These are phyloP conservation scores for Asteroscopus sphinx DNA, from an alignment of 2,888 invertebrate species.

Conservation along the genomic window DNA sequence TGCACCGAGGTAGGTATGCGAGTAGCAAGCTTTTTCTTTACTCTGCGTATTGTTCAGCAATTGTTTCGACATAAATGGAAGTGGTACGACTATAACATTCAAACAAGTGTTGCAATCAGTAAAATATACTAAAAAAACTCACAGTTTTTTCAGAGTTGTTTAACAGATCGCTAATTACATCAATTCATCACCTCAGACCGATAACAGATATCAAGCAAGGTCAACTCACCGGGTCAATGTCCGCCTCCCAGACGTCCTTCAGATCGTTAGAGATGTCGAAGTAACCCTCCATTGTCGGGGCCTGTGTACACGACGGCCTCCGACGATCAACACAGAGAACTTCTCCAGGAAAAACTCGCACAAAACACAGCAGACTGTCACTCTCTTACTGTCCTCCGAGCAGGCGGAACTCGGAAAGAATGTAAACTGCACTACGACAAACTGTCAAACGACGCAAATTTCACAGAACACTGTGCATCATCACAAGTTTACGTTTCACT, in stretches of 20 bases:
- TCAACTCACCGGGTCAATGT: conserved; percentile 95
- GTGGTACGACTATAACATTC: conserved; percentile 27
- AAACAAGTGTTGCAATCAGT: conserved; percentile 21
- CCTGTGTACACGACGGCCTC: conserved; percentile 77
- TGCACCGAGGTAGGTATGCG: conserved; percentile 26
- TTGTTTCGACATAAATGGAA: conserved; percentile 49
- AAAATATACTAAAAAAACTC: conserved; percentile 26
- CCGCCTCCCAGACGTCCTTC: conserved; percentile 95
- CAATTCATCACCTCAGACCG: conserved; percentile 61
- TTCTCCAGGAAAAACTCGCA: conserved; percentile 74
- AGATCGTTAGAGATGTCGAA: conserved; percentile 94
- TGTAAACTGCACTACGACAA: conserved; percentile 72
- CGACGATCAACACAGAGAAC: conserved; percentile 74
- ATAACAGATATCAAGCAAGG: conserved; percentile 79
- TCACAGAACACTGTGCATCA: conserved; percentile 79
- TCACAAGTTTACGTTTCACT: conserved; percentile 86
- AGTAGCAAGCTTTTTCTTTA: conserved; percentile 39
- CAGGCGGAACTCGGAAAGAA: conserved; percentile 71
- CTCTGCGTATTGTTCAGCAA: conserved; percentile 42
- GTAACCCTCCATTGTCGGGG: conserved; percentile 92
- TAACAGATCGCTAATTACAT: conserved; percentile 47
- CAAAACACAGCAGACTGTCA: conserved; percentile 82
- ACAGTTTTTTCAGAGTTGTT: conserved; percentile 21
- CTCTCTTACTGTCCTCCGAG: conserved; percentile 73
- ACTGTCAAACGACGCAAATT: conserved; percentile 59